Evolutionary conservation across 2,113 vertebrate genomes (phyloP).

Genomic region (Chamaetylas fuelleborni): DNA sequence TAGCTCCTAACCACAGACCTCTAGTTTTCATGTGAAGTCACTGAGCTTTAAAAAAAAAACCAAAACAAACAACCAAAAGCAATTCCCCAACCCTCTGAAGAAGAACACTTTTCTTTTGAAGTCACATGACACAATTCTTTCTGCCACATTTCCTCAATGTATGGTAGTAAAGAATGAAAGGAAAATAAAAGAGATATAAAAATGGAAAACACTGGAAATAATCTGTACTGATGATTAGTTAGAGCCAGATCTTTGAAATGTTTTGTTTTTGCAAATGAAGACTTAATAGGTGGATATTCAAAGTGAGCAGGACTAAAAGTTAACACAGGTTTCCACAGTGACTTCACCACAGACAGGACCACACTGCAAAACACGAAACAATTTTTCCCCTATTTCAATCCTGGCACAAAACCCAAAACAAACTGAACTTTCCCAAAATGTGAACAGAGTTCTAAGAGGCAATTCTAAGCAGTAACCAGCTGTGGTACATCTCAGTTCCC

Average conservation of each 20-base stretch:
- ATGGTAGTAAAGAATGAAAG: not conserved
- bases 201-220: not conserved
- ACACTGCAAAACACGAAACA: not conserved
- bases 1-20: not conserved
- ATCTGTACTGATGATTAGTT: not conserved
- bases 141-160: not conserved
- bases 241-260: not conserved
- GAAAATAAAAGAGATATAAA: not conserved
- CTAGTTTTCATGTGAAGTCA: not conserved
- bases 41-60: not conserved
- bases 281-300: not conserved
- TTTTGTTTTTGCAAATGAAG: not conserved
- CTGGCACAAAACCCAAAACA: not conserved
- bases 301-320: not conserved
- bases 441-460: not conserved
- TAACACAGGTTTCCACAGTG: not conserved
- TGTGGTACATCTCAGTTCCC: fast-evolving
- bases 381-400: conserved; percentile 4
- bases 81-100: not conserved
- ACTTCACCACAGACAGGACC: not conserved
- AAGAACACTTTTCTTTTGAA: not conserved
- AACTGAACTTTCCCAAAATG: not conserved
- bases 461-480: not conserved
- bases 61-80: not conserved
- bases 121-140: not conserved